These are phyloP conservation scores for Lysandra bellargus DNA, from an alignment of 2,888 invertebrate species.

Conservation along the genomic window DNA sequence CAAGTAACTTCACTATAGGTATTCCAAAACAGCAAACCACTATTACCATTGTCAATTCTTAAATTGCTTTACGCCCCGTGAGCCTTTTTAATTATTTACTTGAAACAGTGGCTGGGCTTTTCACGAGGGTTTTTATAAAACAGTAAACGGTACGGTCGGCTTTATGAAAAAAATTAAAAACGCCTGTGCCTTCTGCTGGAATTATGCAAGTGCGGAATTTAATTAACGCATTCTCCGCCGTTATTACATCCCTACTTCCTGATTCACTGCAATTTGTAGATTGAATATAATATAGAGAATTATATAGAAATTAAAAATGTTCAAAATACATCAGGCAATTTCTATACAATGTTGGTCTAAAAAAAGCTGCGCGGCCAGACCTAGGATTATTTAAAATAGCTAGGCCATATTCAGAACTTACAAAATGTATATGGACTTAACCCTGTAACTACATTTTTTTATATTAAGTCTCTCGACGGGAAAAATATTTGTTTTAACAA, in stretches of 20 bases:
- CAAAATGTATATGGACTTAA: too few relatives aligned
- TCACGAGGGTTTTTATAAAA: not conserved
- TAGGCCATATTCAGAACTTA: too few relatives aligned
- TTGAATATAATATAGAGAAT: not conserved
- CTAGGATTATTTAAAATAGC: too few relatives aligned
- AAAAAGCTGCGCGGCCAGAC: too few relatives aligned
- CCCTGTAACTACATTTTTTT: too few relatives aligned
- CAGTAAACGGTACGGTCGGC: not conserved
- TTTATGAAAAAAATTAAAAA: slow-evolving; percentile 17
- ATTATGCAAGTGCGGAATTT: slow-evolving; percentile 9
- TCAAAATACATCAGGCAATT: too few relatives aligned
- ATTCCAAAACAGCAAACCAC: not conserved
- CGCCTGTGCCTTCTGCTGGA: not conserved
- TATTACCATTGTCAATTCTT: not conserved
- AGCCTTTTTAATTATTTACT: not conserved
- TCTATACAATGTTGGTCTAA: too few relatives aligned
- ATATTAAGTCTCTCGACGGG: too few relatives aligned
- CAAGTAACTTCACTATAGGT: too few relatives aligned
- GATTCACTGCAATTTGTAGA: not conserved
- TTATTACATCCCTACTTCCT: not conserved
- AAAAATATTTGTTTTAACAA: too few relatives aligned
- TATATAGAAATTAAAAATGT: not conserved
- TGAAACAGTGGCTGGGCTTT: not conserved
- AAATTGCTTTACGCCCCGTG: not conserved
- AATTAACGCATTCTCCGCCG: not conserved